A percentile compares a stretch with the other conserved stretches of the same genome.
Evolutionary conservation across 2,888 invertebrate species (phyloP).

Genomic region (Synergus itoensis): DNA sequence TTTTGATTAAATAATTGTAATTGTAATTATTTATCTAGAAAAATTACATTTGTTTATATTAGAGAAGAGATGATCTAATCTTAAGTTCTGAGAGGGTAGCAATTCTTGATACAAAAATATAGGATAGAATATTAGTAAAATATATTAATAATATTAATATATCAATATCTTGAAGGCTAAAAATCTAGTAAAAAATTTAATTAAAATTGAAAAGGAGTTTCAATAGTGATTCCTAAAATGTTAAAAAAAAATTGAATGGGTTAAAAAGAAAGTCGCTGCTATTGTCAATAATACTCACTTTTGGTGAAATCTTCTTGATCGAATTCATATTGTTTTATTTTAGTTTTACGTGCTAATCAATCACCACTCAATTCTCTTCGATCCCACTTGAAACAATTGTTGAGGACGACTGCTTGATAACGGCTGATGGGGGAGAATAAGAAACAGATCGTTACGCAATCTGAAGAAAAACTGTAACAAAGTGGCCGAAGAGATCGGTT

Average conservation of each 20-base stretch:
- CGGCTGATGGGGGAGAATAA: constrained; percentile 49
- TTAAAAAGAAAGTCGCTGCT: neutral
- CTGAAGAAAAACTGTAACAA: constrained; percentile 48
- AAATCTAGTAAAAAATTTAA: no score
- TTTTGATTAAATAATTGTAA: neutral
- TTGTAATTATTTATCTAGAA: neutral
- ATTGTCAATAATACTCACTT: neutral
- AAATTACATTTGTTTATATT: neutral
- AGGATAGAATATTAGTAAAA: neutral
- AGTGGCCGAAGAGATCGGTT: constrained; percentile 33
- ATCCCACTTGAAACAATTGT: constrained; percentile 42
- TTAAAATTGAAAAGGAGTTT: no score
- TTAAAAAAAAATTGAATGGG: neutral
- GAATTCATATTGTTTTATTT: constrained; percentile 7
- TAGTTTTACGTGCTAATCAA: neutral
- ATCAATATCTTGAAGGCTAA: no score
- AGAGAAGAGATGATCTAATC: neutral
- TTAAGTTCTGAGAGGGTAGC: neutral
- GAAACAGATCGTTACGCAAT: constrained; percentile 56
- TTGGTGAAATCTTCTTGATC: constrained; percentile 33
- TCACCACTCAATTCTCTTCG: constrained; percentile 17
- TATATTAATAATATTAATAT: no score
- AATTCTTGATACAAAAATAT: neutral
- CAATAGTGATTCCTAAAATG: neutral
- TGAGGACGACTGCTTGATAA: constrained; percentile 46